Conservation (phyloP, 2,888 invertebrate genomes). For the Leptinotarsa rubiginosa region DNA sequence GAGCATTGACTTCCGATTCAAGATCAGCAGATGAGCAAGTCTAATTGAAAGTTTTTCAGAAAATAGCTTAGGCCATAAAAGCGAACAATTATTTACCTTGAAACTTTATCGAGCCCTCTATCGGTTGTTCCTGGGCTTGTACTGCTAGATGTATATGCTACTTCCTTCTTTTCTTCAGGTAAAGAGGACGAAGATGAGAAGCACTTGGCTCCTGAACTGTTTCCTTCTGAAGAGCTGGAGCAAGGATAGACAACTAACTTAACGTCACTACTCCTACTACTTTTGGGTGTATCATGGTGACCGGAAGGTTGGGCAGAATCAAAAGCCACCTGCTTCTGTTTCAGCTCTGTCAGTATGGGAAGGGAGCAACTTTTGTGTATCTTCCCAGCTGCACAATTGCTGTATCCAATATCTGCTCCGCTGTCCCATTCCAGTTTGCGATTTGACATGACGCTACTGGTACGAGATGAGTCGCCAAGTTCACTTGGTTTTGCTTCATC, state of each 20-base stretch:
- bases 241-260: slow-evolving; percentile 37
- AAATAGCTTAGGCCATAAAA: too few species aligned
- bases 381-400: slow-evolving; percentile 58
- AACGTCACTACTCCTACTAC: slow-evolving; percentile 28
- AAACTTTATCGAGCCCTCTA: slow-evolving; percentile 19
- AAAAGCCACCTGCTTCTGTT: slow-evolving; percentile 23
- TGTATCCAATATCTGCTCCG: slow-evolving; percentile 86
- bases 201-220: slow-evolving; percentile 18
- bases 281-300: not conserved
- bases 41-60: too few species aligned
- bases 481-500: slow-evolving; percentile 34
- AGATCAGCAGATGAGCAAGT: too few species aligned
- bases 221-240: slow-evolving; percentile 41
- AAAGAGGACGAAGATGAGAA: slow-evolving; percentile 32
- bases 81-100: too few species aligned
- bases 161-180: slow-evolving; percentile 26
- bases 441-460: slow-evolving; percentile 80
- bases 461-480: slow-evolving; percentile 70
- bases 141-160: slow-evolving; percentile 3
- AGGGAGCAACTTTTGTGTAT: slow-evolving; percentile 61
- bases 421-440: slow-evolving; percentile 89
- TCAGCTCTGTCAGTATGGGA: slow-evolving; percentile 49
- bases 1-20: too few species aligned
- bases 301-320: not conserved
- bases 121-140: slow-evolving; percentile 26